Evolutionary conservation across 2,113 vertebrate genomes (phyloP), one percentile per base, ranked within the genome.

Genomic region (Paramisgurnus dabryanus): DNA sequence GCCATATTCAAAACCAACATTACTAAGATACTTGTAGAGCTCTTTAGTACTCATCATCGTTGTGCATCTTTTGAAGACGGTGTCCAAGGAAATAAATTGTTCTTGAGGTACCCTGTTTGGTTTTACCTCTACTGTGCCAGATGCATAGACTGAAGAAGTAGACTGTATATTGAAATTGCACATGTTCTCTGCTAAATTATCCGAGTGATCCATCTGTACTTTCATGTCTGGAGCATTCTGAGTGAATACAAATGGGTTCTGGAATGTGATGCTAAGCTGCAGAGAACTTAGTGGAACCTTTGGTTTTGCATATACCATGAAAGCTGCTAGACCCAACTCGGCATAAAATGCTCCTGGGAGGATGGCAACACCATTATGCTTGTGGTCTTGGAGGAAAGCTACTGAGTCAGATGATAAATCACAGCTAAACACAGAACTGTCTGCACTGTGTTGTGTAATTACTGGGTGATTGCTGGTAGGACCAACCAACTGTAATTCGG

Each of bases 311-410:
- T 75, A 89, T 64, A 60, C 89, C 86, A 94, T 82, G 80, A 87
- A 88, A 57, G 93, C 87, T 10, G 95, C 93, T 79, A 96, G 90
- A 78, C 88, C 95, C 83, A 96, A 80, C 85, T 96, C 95, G 0
- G 61, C 92, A 78, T 94, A 94, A 76, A 96, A 93, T 15, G 94
- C 89, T 4, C 93, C 94, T 6, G 95, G 94, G 61, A 96, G 87
- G 82, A 96, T 90, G 75, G 92, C 84, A 57, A 93, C 76, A 0
- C 82, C 86, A 5, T 90, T 93, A 84, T 93, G 92, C 87, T 90
- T 94, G 87, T 95, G 94, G 67, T 95, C 91, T 68, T 90, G 91
- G 18, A 96, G 77, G 69, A 93, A 96, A 0, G 91, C 87, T 7
- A 84, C 79, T 0, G 73, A 87, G 0, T 89, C 85, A 27, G 87